A percentile compares a stretch with the other conserved stretches of the same genome.
Evolutionary conservation across 2,888 invertebrate species (phyloP).

Genomic region (Bibio marci): DNA sequence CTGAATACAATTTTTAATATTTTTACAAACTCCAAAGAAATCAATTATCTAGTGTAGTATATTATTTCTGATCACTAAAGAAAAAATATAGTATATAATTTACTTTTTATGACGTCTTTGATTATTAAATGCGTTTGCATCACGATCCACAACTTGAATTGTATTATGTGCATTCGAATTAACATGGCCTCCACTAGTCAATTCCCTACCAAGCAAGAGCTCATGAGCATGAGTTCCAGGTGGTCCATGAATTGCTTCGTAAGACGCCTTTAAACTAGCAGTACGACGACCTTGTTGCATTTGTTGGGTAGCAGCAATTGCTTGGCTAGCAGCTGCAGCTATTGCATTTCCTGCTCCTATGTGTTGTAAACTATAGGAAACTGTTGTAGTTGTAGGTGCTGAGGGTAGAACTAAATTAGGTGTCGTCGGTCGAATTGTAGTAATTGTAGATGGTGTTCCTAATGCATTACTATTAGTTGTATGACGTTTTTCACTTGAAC

Average conservation of each 20-base stretch:
- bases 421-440: slow-evolving; percentile 16
- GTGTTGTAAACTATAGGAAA: slow-evolving; percentile 58
- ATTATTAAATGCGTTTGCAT: slow-evolving; percentile 34
- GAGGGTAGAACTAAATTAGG: slow-evolving; percentile 19
- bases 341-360: slow-evolving; percentile 80
- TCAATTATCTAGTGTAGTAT: too few species aligned
- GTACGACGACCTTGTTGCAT: slow-evolving; percentile 90
- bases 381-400: slow-evolving; percentile 19
- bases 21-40: too few species aligned
- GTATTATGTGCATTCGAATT: slow-evolving; percentile 30
- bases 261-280: slow-evolving; percentile 86
- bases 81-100: too few species aligned
- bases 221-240: slow-evolving; percentile 43
- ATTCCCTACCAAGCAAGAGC: slow-evolving; percentile 50
- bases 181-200: slow-evolving; percentile 49
- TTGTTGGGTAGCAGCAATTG: slow-evolving; percentile 90
- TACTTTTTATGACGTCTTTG: slow-evolving; percentile 49
- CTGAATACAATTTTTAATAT: too few species aligned
- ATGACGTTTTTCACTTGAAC: slow-evolving; percentile 22
- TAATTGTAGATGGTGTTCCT: slow-evolving; percentile 22
- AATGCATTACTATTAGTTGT: slow-evolving; percentile 11
- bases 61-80: too few species aligned
- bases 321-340: slow-evolving; percentile 87
- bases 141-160: slow-evolving; percentile 45
- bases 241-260: slow-evolving; percentile 67